Conservation (phyloP, 1,140 invertebrate species). For the Goniozus legneri region DNA sequence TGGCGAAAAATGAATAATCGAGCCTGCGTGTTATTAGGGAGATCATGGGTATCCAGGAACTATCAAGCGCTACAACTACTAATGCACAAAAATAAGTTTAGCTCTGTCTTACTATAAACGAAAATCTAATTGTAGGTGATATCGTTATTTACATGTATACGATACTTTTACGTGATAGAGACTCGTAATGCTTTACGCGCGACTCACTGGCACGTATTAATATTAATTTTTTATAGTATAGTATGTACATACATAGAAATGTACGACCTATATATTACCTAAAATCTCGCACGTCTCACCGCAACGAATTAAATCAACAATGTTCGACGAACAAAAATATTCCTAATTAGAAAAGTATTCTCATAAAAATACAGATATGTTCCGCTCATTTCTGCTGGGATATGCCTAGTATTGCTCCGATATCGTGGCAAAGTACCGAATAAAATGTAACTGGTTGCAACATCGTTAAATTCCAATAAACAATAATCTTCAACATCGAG, state of each 20-base stretch:
- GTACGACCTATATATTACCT: slow-evolving; percentile 11
- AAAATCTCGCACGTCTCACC: slow-evolving; percentile 30
- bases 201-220: slow-evolving; percentile 16
- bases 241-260: slow-evolving; percentile 2
- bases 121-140: no score
- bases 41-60: no score
- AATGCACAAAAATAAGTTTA: no score
- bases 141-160: no score
- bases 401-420: slow-evolving; percentile 16
- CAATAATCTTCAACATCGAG: no score
- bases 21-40: no score
- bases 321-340: slow-evolving; percentile 23
- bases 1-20: no score
- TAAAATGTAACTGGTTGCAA: no score
- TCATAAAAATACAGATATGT: slow-evolving; percentile 52
- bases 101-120: no score
- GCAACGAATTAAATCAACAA: slow-evolving; percentile 23
- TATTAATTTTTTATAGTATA: slow-evolving; percentile 1
- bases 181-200: slow-evolving; percentile 14
- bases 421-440: slow-evolving; percentile 20
- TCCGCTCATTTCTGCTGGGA: slow-evolving; percentile 13
- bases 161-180: no score
- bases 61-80: no score
- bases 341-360: slow-evolving; percentile 40
- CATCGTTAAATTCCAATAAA: no score